Evolutionary conservation across 2,888 invertebrate genomes (phyloP), one percentile per base, ranked within the genome.

Genomic region (Troides oblongomaculatus): DNA sequence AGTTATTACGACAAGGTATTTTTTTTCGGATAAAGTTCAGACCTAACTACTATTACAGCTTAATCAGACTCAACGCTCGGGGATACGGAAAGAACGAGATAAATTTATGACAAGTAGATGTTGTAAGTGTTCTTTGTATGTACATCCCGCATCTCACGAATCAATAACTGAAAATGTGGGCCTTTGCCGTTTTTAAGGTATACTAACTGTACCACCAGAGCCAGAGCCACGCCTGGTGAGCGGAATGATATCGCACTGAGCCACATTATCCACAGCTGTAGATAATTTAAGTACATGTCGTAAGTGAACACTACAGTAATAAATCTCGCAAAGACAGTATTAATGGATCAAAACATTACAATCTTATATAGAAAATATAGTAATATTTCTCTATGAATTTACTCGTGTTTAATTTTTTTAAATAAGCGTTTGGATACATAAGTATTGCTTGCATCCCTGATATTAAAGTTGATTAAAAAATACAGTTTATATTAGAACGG

Each of bases 401-500:
- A 39, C 39, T 39, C 10, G 10, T 30, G 30, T 30, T 30, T 30
- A 5, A 3, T 30, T 30, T 30, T 30, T 39, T 39, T 39, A 6
- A 50, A 18, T 50, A 50, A 2, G 17, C 17, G 17, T 50, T 18
- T 50, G 2, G 14, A 50, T 39, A 7, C 39, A 18, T 17, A 50
- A 18, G 17, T 17, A 14, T 14, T 18, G 14, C 50, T 14, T 18
- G 2, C 50, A 50, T 50, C 50, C 18, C 10, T 18, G 50, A 17
- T 2, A 0, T 17, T 50, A 50, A 50, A 50, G 50, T 50, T 14
- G 5, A 50, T 50, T 12, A 17, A 50, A 10, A 5, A 50, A 50
- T 50, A 50, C 50, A 50, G 18, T 50, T 50, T 17, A 57, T n/a
- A 68, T 58, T 57, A 63, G 50, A 66, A 58, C 18, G 10, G n/a